These are phyloP conservation scores for Clanis bilineata DNA, from an alignment of 2,888 invertebrate genomes.

Conservation along the genomic window DNA sequence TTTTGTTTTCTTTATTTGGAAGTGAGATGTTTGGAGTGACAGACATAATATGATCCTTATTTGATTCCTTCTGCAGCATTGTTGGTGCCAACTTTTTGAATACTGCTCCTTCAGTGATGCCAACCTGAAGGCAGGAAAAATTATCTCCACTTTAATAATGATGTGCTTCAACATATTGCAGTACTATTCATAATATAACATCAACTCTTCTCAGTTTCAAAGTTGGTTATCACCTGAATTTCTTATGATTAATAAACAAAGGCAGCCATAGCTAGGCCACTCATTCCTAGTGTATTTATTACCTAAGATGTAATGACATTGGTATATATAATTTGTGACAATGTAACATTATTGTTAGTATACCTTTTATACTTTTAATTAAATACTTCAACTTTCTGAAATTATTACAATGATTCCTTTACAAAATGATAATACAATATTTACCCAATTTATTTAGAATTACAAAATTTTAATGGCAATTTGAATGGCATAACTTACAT, in stretches of 20 bases:
- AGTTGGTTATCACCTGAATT: constrained; percentile 69
- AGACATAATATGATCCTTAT: constrained; percentile 57
- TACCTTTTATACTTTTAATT: constrained; percentile 17
- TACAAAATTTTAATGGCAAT: neutral
- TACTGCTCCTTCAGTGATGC: constrained; percentile 80
- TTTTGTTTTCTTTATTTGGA: constrained; percentile 46
- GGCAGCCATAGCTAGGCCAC: constrained; percentile 28
- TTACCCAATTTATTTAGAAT: too few relatives aligned
- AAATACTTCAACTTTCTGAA: constrained; percentile 17
- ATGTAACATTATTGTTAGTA: constrained; percentile 26
- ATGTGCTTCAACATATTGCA: constrained; percentile 73
- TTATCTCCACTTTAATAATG: constrained; percentile 81
- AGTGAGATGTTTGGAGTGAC: constrained; percentile 49
- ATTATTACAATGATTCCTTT: neutral
- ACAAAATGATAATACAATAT: neutral
- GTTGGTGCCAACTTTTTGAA: constrained; percentile 75
- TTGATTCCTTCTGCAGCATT: constrained; percentile 68
- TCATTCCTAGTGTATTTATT: constrained; percentile 9
- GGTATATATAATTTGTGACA: constrained; percentile 21
- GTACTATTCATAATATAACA: constrained; percentile 54
- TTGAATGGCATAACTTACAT: neutral
- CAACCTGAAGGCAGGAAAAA: constrained; percentile 83
- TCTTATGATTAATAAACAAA: constrained; percentile 44
- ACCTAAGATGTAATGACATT: constrained; percentile 20
- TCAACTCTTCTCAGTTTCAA: constrained; percentile 75